phyloP scores from a whole-genome alignment of 64 coral and sea anemone genomes.

The Hydrozoanthus tunicans region DNA sequence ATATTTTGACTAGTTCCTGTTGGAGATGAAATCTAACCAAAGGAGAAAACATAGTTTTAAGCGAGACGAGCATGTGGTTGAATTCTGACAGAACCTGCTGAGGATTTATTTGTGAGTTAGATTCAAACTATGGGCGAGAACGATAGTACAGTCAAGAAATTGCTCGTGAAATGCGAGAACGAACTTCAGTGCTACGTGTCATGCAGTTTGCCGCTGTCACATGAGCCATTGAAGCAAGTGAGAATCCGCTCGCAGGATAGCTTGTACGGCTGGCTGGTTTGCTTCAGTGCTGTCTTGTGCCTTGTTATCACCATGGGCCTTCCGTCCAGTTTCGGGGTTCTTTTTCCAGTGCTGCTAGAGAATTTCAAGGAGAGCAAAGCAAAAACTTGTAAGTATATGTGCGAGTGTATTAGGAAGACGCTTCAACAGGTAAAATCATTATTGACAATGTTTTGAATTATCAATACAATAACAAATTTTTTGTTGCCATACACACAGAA shows the following conservation, averaged over 20 bases:
- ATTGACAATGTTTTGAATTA: no score
- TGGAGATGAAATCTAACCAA: not conserved
- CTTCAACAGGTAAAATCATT: no score
- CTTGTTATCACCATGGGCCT: constrained; percentile 21
- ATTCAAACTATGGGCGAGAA: not conserved
- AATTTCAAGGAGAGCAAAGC: constrained; percentile 70
- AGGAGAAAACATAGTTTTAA: not conserved
- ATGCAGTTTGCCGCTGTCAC: constrained; percentile 12
- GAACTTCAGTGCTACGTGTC: constrained; percentile 19
- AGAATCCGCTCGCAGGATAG: constrained; percentile 35
- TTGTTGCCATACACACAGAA: no score
- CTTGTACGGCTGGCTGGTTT: constrained; percentile 29
- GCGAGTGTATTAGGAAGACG: no score
- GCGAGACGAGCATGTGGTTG: not conserved
- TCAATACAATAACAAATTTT: no score
- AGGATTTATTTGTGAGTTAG: not conserved
- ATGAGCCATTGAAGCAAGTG: not conserved
- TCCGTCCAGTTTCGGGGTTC: constrained; percentile 50
- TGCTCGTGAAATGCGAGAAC: constrained; percentile 33
- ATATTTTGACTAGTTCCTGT: not conserved
- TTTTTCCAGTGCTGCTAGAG: constrained; percentile 60
- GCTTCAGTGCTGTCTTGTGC: constrained; percentile 45
- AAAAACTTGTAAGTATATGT: constrained; percentile 15
- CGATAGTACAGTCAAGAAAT: constrained; percentile 1
- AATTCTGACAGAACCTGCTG: not conserved